phyloP scores from a whole-genome alignment of 2,113 vertebrate genomes.

The Lonchura striata region DNA sequence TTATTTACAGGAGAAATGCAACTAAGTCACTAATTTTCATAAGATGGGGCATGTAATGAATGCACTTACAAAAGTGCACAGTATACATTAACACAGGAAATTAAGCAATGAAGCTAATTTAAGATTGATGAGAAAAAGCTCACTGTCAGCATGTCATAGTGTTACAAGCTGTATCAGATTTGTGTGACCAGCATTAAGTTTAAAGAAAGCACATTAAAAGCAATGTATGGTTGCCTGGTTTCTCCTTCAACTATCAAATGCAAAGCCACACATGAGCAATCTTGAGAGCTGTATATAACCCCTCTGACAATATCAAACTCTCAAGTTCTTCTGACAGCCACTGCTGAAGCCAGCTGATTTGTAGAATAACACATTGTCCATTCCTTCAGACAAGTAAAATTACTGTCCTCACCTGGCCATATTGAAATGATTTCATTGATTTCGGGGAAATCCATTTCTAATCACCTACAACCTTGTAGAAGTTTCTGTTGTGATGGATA shows the following conservation, averaged over 20 bases:
- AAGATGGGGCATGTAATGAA: not conserved
- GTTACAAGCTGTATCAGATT: not conserved
- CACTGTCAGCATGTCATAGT: not conserved
- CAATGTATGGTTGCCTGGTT: constrained; percentile 25
- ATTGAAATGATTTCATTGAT: not conserved
- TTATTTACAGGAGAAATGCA: not conserved
- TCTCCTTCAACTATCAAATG: constrained; percentile 23
- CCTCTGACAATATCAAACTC: constrained; percentile 31
- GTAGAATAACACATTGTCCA: not conserved
- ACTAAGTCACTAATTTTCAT: not conserved
- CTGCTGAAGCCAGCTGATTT: constrained; percentile 21
- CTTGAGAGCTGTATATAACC: constrained; percentile 9
- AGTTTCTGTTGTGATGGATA: not conserved
- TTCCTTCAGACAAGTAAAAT: not conserved
- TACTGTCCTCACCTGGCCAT: not conserved
- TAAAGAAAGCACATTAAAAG: not conserved
- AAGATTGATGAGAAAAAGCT: constrained; percentile 1
- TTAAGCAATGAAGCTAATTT: not conserved
- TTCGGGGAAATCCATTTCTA: not conserved
- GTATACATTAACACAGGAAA: not conserved
- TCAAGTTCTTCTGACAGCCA: constrained; percentile 25
- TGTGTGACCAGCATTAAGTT: not conserved
- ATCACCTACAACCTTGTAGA: not conserved
- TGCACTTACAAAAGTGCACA: not conserved
- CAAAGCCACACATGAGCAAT: constrained; percentile 43